These are phyloP conservation scores for Pedetes capensis DNA, from an alignment of 2,113 vertebrate species.

Conservation along the genomic window DNA sequence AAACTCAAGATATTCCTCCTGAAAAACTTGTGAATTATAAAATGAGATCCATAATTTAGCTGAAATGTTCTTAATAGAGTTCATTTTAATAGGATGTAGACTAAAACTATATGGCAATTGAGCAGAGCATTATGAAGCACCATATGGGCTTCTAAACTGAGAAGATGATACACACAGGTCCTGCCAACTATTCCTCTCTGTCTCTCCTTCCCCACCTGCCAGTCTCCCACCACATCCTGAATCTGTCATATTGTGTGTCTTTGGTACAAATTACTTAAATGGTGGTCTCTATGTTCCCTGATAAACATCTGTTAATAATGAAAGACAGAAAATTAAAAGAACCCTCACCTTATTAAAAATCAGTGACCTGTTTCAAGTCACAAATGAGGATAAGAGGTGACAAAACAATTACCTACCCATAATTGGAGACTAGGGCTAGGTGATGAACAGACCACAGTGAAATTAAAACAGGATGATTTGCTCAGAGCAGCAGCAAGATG, in stretches of 20 bases:
- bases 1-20: slow-evolving; percentile 25
- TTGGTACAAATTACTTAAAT: slow-evolving; percentile 46
- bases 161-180: slow-evolving; percentile 60
- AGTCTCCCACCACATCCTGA: slow-evolving; percentile 30
- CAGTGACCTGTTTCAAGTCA: slow-evolving; percentile 42
- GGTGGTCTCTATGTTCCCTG: neutral
- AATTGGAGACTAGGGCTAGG: slow-evolving; percentile 35
- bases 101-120: slow-evolving; percentile 66
- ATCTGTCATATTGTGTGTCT: slow-evolving; percentile 41
- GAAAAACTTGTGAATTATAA: slow-evolving; percentile 28
- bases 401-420: slow-evolving; percentile 42
- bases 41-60: slow-evolving; percentile 42
- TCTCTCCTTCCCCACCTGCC: slow-evolving; percentile 27
- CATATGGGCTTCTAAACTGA: slow-evolving; percentile 78
- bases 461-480: slow-evolving; percentile 34
- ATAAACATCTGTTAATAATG: neutral
- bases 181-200: slow-evolving; percentile 44
- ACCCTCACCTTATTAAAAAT: slow-evolving; percentile 49
- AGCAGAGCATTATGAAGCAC: slow-evolving; percentile 62
- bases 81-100: slow-evolving; percentile 73
- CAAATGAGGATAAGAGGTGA: neutral
- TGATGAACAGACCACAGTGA: slow-evolving; percentile 51
- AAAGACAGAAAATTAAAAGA: neutral
- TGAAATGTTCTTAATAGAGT: slow-evolving; percentile 65
- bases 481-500: neutral